phyloP scores from a whole-genome alignment of 2,888 invertebrate genomes.

The Glaucopsyche alexis region DNA sequence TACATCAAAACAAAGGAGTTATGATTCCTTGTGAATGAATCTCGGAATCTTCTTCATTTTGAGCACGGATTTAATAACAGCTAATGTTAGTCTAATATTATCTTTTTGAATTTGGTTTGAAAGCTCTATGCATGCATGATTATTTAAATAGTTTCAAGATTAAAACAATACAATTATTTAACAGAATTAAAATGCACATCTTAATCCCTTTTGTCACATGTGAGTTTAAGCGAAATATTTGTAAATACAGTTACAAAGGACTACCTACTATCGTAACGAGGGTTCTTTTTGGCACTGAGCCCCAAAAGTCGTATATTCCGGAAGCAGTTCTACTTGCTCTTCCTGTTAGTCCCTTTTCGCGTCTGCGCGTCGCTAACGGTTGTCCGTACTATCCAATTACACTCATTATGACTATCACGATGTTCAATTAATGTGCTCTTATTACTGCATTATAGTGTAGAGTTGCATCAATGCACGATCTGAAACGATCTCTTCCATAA shows the following conservation, averaged over 20 bases:
- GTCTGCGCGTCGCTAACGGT: conserved; percentile 24
- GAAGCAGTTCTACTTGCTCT: conserved; percentile 8
- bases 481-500: conserved; percentile 5
- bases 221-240: background rate
- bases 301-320: conserved; percentile 13
- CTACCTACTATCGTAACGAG: background rate
- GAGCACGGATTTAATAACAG: background rate
- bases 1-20: background rate
- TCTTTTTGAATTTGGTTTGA: no score
- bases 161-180: no score
- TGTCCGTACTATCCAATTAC: conserved; percentile 24
- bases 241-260: background rate
- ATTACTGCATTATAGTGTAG: conserved; percentile 18
- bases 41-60: no score
- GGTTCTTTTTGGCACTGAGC: background rate
- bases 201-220: background rate
- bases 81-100: no score
- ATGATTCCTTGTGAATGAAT: background rate
- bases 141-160: no score
- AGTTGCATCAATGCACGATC: conserved; percentile 3
- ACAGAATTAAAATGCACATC: no score
- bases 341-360: conserved; percentile 25
- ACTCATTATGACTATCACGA: conserved; percentile 19
- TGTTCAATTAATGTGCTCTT: conserved; percentile 20
- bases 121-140: no score